phyloP scores from a whole-genome alignment of 2,797 vertebrate genomes.

The Danio jaintianensis region DNA sequence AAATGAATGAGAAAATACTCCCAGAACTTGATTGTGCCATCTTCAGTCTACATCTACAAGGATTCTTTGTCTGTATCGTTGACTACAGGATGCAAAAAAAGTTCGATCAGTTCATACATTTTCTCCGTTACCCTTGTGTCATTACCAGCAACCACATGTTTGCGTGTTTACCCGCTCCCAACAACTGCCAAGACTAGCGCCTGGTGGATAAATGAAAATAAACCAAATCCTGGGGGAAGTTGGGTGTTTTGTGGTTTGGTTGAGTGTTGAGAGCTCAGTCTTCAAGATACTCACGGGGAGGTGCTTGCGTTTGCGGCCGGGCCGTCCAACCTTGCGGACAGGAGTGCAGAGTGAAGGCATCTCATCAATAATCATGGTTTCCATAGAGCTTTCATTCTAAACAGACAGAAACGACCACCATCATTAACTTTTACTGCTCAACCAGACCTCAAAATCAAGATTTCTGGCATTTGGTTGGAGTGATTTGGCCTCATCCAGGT shows the following conservation, averaged over 20 bases:
- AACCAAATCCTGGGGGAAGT: slow-evolving; percentile 33
- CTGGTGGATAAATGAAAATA: slow-evolving; percentile 31
- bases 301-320: slow-evolving; percentile 89
- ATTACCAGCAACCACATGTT: slow-evolving; percentile 16
- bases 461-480: neutral
- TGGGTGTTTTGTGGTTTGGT: slow-evolving; percentile 32
- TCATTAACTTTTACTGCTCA: neutral
- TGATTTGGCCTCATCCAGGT: neutral
- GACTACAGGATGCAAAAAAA: neutral
- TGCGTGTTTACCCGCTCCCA: slow-evolving; percentile 13
- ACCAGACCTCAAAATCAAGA: neutral
- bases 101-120: neutral
- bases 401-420: slow-evolving; percentile 28
- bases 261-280: slow-evolving; percentile 36
- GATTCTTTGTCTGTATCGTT: neutral
- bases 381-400: slow-evolving; percentile 87
- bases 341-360: slow-evolving; percentile 81
- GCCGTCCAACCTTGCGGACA: slow-evolving; percentile 84
- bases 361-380: slow-evolving; percentile 84
- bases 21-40: neutral
- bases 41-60: neutral
- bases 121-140: neutral
- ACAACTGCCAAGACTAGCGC: slow-evolving; percentile 21
- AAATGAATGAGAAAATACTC: no score
- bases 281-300: slow-evolving; percentile 82